Percentiles rank a stretch among this genome's conserved stretches.
phyloP scores from a whole-genome alignment of 2,113 vertebrate genomes.

The Petrocephalus zakoni region DNA sequence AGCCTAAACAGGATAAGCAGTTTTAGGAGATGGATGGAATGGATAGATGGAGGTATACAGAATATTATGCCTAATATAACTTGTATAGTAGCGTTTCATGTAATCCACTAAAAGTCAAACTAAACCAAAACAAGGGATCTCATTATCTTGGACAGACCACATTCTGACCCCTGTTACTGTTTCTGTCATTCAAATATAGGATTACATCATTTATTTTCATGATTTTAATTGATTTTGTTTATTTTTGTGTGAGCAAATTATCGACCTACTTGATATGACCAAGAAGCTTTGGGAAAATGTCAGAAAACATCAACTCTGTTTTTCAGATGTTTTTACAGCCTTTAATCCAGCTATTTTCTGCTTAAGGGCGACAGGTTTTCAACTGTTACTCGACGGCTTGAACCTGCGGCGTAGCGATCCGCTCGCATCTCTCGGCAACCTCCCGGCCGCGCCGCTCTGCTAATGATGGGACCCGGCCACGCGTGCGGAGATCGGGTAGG shows the following conservation, averaged over 20 bases:
- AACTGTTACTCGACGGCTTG: conserved; percentile 19
- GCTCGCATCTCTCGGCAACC: neutral
- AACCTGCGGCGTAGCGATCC: neutral
- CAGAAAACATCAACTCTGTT: neutral
- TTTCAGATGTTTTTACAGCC: neutral
- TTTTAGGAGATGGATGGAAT: too few relatives aligned
- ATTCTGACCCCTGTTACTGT: conserved; percentile 20
- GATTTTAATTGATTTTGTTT: neutral
- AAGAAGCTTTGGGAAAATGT: neutral
- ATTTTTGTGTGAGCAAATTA: conserved; percentile 1
- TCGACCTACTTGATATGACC: neutral
- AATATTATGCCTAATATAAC: neutral
- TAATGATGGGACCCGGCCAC: neutral
- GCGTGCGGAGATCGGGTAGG: neutral
- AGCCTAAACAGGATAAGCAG: too few relatives aligned
- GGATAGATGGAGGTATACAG: too few relatives aligned
- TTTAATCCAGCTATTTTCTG: neutral
- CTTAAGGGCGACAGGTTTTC: conserved; percentile 2
- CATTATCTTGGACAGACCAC: conserved; percentile 3
- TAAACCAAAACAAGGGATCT: neutral
- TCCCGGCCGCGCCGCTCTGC: neutral
- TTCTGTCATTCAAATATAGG: neutral
- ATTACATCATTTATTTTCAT: neutral
- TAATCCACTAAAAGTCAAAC: conserved; percentile 20
- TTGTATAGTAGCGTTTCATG: conserved; percentile 24